Evolutionary conservation across 2,797 vertebrate genomes (phyloP).

Genomic region (Phalanger gymnotis): DNA sequence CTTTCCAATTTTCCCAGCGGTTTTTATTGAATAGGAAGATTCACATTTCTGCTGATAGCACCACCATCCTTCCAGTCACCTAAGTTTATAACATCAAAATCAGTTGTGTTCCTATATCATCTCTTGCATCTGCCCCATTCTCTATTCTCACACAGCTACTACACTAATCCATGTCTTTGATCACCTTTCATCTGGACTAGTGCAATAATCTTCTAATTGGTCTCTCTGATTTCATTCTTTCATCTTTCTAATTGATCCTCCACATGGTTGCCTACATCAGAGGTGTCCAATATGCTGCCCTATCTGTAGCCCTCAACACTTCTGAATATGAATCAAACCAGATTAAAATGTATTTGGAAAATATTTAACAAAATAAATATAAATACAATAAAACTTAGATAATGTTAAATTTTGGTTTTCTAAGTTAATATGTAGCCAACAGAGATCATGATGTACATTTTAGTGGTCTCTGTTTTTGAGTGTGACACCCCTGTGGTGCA

Average conservation of each 20-base stretch:
- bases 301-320: not conserved
- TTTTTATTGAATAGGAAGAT: not conserved
- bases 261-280: not conserved
- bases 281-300: not conserved
- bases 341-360: not conserved
- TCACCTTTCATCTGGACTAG: not conserved
- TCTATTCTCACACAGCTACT: not conserved
- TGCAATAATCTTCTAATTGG: not conserved
- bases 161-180: not conserved
- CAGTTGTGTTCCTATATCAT: not conserved
- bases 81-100: not conserved
- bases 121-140: not conserved
- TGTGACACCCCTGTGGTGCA: not conserved
- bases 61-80: not conserved
- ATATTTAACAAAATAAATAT: not conserved
- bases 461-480: not conserved
- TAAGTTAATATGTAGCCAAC: not conserved
- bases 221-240: not conserved
- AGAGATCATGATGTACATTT: not conserved
- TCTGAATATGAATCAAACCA: not conserved
- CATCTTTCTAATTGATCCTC: not conserved
- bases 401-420: not conserved
- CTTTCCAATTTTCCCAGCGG: not conserved
- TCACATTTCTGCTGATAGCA: not conserved
- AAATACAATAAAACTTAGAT: not conserved